Evolutionary conservation across 1,140 invertebrate genomes (phyloP).

Genomic region (Asbolus verrucosus): DNA sequence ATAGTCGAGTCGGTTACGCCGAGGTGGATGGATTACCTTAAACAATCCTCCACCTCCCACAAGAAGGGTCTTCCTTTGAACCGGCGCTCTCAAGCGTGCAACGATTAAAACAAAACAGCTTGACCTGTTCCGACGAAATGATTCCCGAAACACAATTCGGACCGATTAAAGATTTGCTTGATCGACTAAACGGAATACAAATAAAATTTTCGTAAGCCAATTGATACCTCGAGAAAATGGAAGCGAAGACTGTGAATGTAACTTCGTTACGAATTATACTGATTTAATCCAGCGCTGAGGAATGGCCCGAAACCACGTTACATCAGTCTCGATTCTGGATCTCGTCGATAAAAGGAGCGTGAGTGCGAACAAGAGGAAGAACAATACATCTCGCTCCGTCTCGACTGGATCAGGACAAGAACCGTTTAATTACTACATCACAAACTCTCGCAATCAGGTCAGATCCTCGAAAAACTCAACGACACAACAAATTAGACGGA

Average conservation of each 20-base stretch:
- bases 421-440: slow-evolving; percentile 47
- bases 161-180: no score
- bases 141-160: no score
- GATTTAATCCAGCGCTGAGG: slow-evolving; percentile 13
- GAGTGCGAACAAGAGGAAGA: slow-evolving; percentile 3
- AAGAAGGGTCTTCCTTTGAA: slow-evolving; percentile 16
- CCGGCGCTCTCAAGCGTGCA: slow-evolving; percentile 11
- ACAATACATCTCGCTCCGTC: slow-evolving; percentile 13
- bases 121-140: no score
- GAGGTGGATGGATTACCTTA: no score
- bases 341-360: slow-evolving; percentile 27
- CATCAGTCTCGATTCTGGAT: slow-evolving; percentile 20
- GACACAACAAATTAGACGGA: slow-evolving; percentile 38
- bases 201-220: background rate
- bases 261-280: slow-evolving; percentile 22
- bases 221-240: slow-evolving; percentile 12
- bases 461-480: slow-evolving; percentile 43
- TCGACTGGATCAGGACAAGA: slow-evolving; percentile 18
- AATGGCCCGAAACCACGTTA: slow-evolving; percentile 19
- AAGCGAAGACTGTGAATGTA: background rate
- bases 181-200: background rate
- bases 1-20: no score
- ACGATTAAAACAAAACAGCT: slow-evolving; percentile 7
- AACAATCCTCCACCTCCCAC: no score
- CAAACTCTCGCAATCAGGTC: slow-evolving; percentile 39